Evolutionary conservation across 2,797 vertebrate genomes (phyloP).

Genomic region (Champsocephalus esox): DNA sequence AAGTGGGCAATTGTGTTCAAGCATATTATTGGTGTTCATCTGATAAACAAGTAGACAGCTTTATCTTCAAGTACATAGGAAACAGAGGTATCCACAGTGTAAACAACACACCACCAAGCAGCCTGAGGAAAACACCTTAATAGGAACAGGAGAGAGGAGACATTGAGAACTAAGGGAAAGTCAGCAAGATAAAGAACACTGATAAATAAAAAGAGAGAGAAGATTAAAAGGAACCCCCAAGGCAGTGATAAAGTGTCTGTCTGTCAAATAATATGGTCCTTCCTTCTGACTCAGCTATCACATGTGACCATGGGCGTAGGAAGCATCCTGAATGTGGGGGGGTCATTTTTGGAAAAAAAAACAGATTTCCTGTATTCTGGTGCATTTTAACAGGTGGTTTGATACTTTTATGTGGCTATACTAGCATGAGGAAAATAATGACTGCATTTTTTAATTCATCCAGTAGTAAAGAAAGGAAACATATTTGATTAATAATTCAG

Average conservation of each 20-base stretch:
- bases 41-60: slow-evolving; percentile 8
- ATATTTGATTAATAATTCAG: too few species aligned
- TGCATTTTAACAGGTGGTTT: too few species aligned
- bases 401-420: too few species aligned
- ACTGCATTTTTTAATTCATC: too few species aligned
- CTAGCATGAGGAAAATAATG: too few species aligned
- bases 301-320: not conserved
- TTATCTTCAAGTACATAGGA: not conserved
- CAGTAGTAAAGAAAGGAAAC: too few species aligned
- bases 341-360: too few species aligned
- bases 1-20: slow-evolving; percentile 21
- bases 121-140: slow-evolving; percentile 5
- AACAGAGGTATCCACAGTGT: not conserved
- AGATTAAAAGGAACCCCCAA: slow-evolving; percentile 1
- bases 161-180: not conserved
- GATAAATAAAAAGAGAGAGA: slow-evolving; percentile 5
- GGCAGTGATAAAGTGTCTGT: slow-evolving; percentile 14
- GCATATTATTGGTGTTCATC: slow-evolving; percentile 25
- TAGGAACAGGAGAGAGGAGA: slow-evolving; percentile 4
- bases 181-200: not conserved
- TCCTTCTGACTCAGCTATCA: not conserved
- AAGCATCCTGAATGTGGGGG: too few species aligned
- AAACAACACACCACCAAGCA: not conserved
- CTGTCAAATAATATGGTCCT: not conserved
- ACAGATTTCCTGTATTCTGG: too few species aligned